phyloP scores from a whole-genome alignment of 2,888 invertebrate genomes.

The Oligia strigilis region DNA sequence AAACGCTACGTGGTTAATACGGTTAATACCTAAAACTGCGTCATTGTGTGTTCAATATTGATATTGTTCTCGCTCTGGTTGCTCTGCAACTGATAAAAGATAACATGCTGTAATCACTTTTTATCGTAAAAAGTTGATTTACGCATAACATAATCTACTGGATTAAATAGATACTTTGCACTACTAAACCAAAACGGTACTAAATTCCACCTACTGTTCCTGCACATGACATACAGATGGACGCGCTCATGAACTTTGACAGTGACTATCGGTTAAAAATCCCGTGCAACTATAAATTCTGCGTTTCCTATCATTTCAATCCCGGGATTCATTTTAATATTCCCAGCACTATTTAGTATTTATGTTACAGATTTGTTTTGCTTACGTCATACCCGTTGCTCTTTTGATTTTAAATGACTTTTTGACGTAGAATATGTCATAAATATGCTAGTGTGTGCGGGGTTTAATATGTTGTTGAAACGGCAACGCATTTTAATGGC shows the following conservation, averaged over 20 bases:
- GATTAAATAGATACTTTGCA: not conserved
- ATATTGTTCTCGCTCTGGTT: slow-evolving; percentile 45
- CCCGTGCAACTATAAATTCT: slow-evolving; percentile 16
- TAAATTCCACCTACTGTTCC: not conserved
- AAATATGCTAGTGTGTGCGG: slow-evolving; percentile 58
- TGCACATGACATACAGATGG: slow-evolving; percentile 1
- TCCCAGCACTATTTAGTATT: slow-evolving; percentile 55
- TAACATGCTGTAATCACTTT: slow-evolving; percentile 30
- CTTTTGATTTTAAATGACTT: slow-evolving; percentile 65
- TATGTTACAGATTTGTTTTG: slow-evolving; percentile 45
- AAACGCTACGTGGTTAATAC: slow-evolving; percentile 9
- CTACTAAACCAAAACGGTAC: not conserved
- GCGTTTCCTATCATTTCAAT: slow-evolving; percentile 19
- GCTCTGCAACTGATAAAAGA: slow-evolving; percentile 34
- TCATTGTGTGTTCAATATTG: slow-evolving; percentile 13
- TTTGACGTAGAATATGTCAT: slow-evolving; percentile 59
- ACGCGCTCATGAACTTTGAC: slow-evolving; percentile 15
- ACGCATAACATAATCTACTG: not conserved
- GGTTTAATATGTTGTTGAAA: slow-evolving; percentile 24
- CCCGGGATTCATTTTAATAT: slow-evolving; percentile 25
- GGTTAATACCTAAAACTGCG: slow-evolving; percentile 24
- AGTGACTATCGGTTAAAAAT: slow-evolving; percentile 4
- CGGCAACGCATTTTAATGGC: slow-evolving; percentile 37
- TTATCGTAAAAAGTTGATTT: slow-evolving; percentile 11
- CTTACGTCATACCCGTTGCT: slow-evolving; percentile 51